Percentiles rank a stretch among this genome's conserved stretches.
Evolutionary conservation across 2,888 invertebrate species (phyloP).

Genomic region (Ptilodon capucinus): DNA sequence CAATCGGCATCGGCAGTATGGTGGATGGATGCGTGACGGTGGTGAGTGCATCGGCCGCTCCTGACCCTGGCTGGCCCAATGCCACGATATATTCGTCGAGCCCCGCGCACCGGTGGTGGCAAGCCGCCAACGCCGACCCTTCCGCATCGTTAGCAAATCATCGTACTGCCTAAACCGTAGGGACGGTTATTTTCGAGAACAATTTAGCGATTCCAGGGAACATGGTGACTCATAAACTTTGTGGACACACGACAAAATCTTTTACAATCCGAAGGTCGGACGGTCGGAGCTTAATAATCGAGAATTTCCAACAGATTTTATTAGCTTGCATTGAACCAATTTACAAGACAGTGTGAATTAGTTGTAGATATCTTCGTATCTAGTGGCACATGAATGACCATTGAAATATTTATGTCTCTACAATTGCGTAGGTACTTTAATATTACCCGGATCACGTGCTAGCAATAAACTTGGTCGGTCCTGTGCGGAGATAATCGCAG

Average conservation of each 20-base stretch:
- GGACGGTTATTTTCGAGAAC: slow-evolving; percentile 33
- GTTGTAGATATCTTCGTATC: neutral
- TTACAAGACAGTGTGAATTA: neutral
- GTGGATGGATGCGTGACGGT: slow-evolving; percentile 49
- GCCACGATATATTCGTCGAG: slow-evolving; percentile 66
- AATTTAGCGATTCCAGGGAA: slow-evolving; percentile 26
- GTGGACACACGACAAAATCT: neutral
- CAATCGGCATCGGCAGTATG: slow-evolving; percentile 30
- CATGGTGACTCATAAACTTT: slow-evolving; percentile 22
- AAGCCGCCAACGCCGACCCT: slow-evolving; percentile 67
- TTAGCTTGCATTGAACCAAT: neutral
- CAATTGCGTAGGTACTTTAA: neutral
- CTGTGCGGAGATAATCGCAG: neutral
- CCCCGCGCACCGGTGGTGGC: slow-evolving; percentile 52
- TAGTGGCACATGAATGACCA: neutral
- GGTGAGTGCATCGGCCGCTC: slow-evolving; percentile 75
- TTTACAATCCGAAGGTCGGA: neutral
- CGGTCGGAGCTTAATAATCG: neutral
- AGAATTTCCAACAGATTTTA: neutral
- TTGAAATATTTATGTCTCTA: neutral
- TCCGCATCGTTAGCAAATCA: slow-evolving; percentile 72
- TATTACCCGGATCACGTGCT: neutral
- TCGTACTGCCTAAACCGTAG: slow-evolving; percentile 52
- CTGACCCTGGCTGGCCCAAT: slow-evolving; percentile 82
- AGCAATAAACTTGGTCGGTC: neutral